A percentile compares a stretch with the other conserved stretches of the same genome.
These are phyloP conservation scores for Danaus plexippus DNA, from an alignment of 1,140 invertebrate species.

Conservation along the genomic window DNA sequence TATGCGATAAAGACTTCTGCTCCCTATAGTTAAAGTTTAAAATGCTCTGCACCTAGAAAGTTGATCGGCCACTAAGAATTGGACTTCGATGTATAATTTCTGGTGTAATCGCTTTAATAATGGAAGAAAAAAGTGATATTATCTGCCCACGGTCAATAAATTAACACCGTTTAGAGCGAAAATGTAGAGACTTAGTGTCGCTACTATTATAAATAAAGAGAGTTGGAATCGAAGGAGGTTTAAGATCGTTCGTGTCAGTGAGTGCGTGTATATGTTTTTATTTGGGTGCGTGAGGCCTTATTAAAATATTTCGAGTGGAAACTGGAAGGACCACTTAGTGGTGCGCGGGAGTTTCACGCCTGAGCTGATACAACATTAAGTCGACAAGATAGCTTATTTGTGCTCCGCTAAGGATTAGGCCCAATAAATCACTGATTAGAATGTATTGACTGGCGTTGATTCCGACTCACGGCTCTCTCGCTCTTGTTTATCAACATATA, in stretches of 20 bases:
- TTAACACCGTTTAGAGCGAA: conserved; percentile 71
- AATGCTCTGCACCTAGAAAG: conserved; percentile 16
- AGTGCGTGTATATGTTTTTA: conserved; percentile 65
- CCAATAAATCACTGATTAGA: conserved; percentile 71
- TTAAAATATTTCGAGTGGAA: conserved; percentile 72
- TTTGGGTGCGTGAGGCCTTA: conserved; percentile 69
- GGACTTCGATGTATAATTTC: conserved; percentile 66
- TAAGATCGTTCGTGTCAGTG: conserved; percentile 45
- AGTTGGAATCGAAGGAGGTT: conserved; percentile 39
- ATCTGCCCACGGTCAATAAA: conserved; percentile 71
- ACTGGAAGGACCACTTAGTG: conserved; percentile 71
- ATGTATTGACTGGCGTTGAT: conserved; percentile 68
- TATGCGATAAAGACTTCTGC: conserved; percentile 31
- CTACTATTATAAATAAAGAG: conserved; percentile 68
- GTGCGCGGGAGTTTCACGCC: conserved; percentile 70
- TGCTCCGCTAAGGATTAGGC: conserved; percentile 68
- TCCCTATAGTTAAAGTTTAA: conserved; percentile 16
- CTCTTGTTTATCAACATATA: conserved; percentile 56
- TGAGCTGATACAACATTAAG: conserved; percentile 69
- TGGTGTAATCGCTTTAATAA: conserved; percentile 70
- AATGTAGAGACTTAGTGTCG: conserved; percentile 69
- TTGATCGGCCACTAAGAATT: conserved; percentile 41
- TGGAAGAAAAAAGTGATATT: conserved; percentile 70
- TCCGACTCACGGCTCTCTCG: conserved; percentile 44
- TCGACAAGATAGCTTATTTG: conserved; percentile 72